Evolutionary conservation across 2,888 invertebrate genomes (phyloP).

Genomic region (Monochamus alternatus): DNA sequence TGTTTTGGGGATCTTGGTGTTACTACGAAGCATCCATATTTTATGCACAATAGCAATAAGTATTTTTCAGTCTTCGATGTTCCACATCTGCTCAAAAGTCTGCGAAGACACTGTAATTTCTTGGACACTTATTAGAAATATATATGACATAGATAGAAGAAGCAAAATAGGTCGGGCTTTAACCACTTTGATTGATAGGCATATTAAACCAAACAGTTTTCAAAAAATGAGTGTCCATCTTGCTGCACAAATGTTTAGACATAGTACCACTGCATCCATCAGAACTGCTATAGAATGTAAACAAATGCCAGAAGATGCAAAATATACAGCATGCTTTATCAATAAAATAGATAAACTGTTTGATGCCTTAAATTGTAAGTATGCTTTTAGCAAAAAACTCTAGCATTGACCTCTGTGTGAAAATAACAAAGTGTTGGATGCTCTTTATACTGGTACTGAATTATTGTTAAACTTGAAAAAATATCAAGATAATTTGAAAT

Average conservation of each 20-base stretch:
- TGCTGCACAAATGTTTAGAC: constrained; percentile 47
- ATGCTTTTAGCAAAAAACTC: constrained; percentile 1
- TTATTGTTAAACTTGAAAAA: not conserved
- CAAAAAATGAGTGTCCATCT: constrained; percentile 43
- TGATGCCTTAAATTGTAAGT: not conserved
- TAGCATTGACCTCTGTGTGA: not conserved
- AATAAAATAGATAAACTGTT: constrained; percentile 12
- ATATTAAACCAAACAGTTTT: constrained; percentile 31
- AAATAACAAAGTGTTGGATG: not conserved
- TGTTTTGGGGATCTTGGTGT: constrained; percentile 23
- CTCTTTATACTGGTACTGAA: not conserved
- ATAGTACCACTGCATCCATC: constrained; percentile 38
- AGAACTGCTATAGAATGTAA: constrained; percentile 34
- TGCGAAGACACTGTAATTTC: constrained; percentile 36
- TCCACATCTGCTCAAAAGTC: constrained; percentile 49
- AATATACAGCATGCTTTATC: not conserved
- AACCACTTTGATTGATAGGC: constrained; percentile 41
- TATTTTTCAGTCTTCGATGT: constrained; percentile 45
- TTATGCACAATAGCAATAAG: constrained; percentile 34
- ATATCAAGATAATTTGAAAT: not conserved
- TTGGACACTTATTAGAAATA: constrained; percentile 41
- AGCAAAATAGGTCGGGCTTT: constrained; percentile 31
- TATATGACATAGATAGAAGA: constrained; percentile 34
- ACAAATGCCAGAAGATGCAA: constrained; percentile 22
- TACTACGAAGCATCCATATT: constrained; percentile 33